Conservation (phyloP, 2,113 vertebrate genomes). For the human (Homo sapiens) region GRCh38 chr6:56945001-56945500, state of each 20-base stretch:
- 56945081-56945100: background rate
- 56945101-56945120: background rate
- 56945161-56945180: background rate
- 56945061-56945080: background rate
- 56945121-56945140: background rate
- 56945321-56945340: background rate
- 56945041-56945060: background rate
- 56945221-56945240: background rate
- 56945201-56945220: conserved; percentile 12
- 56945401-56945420: background rate
- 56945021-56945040: background rate
- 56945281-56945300: background rate
- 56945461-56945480: background rate
- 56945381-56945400: background rate
- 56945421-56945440: too few relatives aligned
- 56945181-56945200: background rate
- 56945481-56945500: background rate
- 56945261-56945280: background rate
- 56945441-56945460: background rate
- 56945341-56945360: background rate
- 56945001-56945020: background rate
- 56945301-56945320: background rate
- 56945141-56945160: background rate
- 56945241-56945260: background rate
- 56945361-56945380: background rate